Conservation (phyloP, 1,140 invertebrate genomes). For the Bombus waltoni region DNA sequence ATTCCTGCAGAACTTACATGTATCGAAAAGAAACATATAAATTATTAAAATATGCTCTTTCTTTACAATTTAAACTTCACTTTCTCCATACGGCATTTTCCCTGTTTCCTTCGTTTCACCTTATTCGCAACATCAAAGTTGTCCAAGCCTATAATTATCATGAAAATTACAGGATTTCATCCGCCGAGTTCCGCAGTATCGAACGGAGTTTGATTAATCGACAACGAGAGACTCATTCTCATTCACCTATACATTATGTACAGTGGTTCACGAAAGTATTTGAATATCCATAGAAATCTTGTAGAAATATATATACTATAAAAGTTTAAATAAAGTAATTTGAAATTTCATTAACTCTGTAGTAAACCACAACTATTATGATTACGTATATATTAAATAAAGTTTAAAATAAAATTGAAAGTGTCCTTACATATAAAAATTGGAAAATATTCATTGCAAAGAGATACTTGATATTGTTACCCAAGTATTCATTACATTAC, state of each 20-base stretch:
- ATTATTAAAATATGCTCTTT: not conserved
- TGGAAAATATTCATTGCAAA: too few relatives aligned
- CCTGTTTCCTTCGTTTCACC: not conserved
- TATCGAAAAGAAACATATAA: not conserved
- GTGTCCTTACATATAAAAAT: too few relatives aligned
- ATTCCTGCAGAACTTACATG: not conserved
- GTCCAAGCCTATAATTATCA: not conserved
- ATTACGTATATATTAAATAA: too few relatives aligned
- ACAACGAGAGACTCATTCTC: not conserved
- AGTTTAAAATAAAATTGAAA: too few relatives aligned
- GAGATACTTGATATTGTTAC: too few relatives aligned
- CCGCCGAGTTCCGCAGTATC: too few relatives aligned
- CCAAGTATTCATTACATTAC: too few relatives aligned
- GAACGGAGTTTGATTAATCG: not conserved
- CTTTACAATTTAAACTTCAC: not conserved
- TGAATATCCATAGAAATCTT: not conserved
- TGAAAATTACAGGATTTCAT: constrained; percentile 12
- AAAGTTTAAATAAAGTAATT: too few relatives aligned
- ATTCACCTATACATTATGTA: not conserved
- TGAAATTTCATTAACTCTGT: too few relatives aligned
- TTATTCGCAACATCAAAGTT: not conserved
- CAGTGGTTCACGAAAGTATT: not conserved
- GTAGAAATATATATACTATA: too few relatives aligned
- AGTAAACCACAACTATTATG: too few relatives aligned
- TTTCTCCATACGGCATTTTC: not conserved